Evolutionary conservation across 2,888 invertebrate species (phyloP).

Genomic region (Mactromeris polynyma): DNA sequence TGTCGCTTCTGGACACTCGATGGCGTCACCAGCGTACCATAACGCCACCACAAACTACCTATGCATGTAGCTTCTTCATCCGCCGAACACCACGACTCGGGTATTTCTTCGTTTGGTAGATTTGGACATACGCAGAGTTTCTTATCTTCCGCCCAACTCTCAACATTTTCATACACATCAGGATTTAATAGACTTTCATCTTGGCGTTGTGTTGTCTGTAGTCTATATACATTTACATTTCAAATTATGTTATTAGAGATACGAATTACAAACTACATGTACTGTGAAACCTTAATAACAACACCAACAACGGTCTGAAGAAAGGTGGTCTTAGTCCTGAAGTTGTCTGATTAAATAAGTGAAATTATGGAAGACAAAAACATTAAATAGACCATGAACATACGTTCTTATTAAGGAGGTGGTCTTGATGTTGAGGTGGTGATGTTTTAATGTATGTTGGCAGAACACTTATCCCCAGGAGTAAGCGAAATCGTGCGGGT

Average conservation of each 20-base stretch:
- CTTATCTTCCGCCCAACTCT: conserved; percentile 17
- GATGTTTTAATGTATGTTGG: background rate
- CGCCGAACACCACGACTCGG: conserved; percentile 6
- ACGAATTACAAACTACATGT: too few species aligned
- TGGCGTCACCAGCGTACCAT: background rate
- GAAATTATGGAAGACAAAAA: too few species aligned
- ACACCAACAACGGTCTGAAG: too few species aligned
- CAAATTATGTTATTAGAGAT: too few species aligned
- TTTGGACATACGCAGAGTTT: conserved; percentile 28
- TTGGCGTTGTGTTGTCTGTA: too few species aligned
- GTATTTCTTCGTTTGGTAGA: background rate
- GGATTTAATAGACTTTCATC: conserved; percentile 27
- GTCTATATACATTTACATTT: too few species aligned
- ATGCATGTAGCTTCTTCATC: conserved; percentile 24
- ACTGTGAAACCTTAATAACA: too few species aligned
- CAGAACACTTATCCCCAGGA: conserved; percentile 40
- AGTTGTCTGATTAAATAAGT: too few species aligned
- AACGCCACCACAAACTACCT: background rate
- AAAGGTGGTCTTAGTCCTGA: too few species aligned
- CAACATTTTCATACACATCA: conserved; percentile 20
- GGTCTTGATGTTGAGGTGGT: too few species aligned
- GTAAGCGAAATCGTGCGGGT: conserved; percentile 31
- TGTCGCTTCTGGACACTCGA: background rate
- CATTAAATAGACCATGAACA: too few species aligned
- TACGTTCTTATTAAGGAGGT: too few species aligned